These are phyloP conservation scores for Falco berigora DNA, from an alignment of 2,797 vertebrate species.

Conservation along the genomic window DNA sequence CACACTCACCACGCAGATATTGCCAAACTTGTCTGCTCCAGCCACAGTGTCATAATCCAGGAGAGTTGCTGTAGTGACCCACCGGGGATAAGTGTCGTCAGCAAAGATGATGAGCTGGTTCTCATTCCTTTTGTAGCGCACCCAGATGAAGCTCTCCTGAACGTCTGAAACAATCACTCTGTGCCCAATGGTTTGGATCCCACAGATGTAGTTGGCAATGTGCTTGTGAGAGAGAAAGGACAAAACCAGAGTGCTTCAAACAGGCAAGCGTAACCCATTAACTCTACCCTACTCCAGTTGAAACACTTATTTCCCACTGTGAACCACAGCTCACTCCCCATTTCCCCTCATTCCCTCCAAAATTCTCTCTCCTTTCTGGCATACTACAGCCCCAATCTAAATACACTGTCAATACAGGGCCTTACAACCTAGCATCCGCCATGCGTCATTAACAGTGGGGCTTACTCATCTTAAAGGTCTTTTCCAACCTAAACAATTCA, in stretches of 20 bases:
- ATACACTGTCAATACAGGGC: neutral
- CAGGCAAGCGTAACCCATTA: neutral
- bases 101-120: conserved; percentile 99
- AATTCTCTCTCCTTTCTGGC: neutral
- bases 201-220: conserved; percentile 91
- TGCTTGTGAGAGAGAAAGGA: conserved; percentile 75
- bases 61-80: conserved; percentile 94
- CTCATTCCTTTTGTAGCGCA: conserved; percentile 94
- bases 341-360: neutral
- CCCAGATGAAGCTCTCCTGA: conserved; percentile 98
- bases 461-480: too few relatives aligned
- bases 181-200: conserved; percentile 94
- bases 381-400: neutral
- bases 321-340: neutral
- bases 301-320: neutral
- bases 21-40: conserved; percentile 96
- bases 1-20: conserved; percentile 92
- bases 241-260: neutral
- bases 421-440: neutral
- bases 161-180: conserved; percentile 92
- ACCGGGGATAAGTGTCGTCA: conserved; percentile 94
- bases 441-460: fast-evolving
- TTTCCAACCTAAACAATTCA: too few relatives aligned
- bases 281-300: neutral
- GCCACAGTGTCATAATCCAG: conserved; percentile 98